These are phyloP conservation scores for Chionodraco myersi DNA, from an alignment of 2,113 vertebrate genomes.

Conservation along the genomic window DNA sequence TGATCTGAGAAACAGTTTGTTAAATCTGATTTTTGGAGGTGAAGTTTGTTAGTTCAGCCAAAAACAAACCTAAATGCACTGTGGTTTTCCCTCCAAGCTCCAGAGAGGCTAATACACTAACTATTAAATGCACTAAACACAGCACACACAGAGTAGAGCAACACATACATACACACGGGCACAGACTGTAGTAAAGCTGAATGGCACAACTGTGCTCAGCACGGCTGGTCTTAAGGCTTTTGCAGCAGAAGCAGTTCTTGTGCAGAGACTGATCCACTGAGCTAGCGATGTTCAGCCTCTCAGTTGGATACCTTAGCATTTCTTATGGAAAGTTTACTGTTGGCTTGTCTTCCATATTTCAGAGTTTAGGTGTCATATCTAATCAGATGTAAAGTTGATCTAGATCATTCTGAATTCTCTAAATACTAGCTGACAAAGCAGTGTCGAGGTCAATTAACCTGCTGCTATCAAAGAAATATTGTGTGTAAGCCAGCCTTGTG, in stretches of 20 bases:
- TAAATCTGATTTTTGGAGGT: slow-evolving; percentile 23
- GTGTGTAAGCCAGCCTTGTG: slow-evolving; percentile 30
- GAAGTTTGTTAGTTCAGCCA: slow-evolving; percentile 29
- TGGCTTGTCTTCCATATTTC: slow-evolving; percentile 2
- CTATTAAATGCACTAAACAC: slow-evolving; percentile 69
- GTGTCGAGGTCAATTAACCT: slow-evolving; percentile 35
- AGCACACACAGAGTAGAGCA: slow-evolving; percentile 47
- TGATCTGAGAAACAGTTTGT: slow-evolving; percentile 19
- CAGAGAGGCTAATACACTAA: slow-evolving; percentile 66
- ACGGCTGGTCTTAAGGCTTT: slow-evolving; percentile 54
- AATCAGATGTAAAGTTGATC: slow-evolving; percentile 15
- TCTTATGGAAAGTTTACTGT: slow-evolving; percentile 15
- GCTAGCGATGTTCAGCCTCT: slow-evolving; percentile 10
- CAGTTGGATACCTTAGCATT: slow-evolving; percentile 3
- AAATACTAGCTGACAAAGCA: slow-evolving; percentile 39
- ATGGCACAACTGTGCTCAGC: slow-evolving; percentile 67
- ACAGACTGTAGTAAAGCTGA: slow-evolving; percentile 66
- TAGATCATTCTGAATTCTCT: slow-evolving; percentile 29
- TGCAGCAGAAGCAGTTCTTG: slow-evolving; percentile 52
- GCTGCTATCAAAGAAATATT: background rate
- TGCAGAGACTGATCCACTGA: slow-evolving; percentile 41
- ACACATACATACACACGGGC: slow-evolving; percentile 18
- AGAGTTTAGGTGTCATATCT: background rate
- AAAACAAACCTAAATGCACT: slow-evolving; percentile 19
- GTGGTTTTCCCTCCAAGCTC: slow-evolving; percentile 37